A percentile compares a stretch with the other conserved stretches of the same genome.
Conservation (phyloP, 2,888 invertebrate species). For the Philhelius pedissequus region DNA sequence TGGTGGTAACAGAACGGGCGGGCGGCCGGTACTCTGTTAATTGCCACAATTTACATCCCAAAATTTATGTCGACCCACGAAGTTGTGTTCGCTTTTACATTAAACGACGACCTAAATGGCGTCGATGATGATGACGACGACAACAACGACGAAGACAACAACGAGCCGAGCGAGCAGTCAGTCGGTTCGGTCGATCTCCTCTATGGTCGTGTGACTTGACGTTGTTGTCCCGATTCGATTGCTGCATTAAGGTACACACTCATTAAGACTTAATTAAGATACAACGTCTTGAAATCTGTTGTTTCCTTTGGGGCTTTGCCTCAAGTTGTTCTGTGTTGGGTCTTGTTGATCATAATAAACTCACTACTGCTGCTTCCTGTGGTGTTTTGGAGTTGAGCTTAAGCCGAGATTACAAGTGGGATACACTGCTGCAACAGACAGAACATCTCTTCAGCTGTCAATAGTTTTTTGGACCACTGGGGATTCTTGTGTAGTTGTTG, state of each 20-base stretch:
- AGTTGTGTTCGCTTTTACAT: slow-evolving; percentile 48
- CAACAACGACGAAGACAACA: slow-evolving; percentile 36
- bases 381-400: slow-evolving; percentile 37
- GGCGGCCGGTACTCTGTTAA: slow-evolving; percentile 33
- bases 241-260: slow-evolving; percentile 47
- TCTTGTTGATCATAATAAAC: not conserved
- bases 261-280: slow-evolving; percentile 68
- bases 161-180: not conserved
- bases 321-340: slow-evolving; percentile 9
- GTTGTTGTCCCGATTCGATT: slow-evolving; percentile 40
- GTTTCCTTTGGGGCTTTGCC: slow-evolving; percentile 51
- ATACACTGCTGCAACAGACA: not conserved
- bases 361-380: slow-evolving; percentile 21
- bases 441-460: slow-evolving; percentile 44
- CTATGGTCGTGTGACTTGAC: slow-evolving; percentile 45
- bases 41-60: slow-evolving; percentile 65
- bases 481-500: slow-evolving; percentile 37
- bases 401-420: slow-evolving; percentile 38
- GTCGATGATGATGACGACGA: slow-evolving; percentile 27
- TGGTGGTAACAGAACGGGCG: not conserved
- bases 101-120: slow-evolving; percentile 44
- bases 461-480: slow-evolving; percentile 50
- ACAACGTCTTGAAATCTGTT: slow-evolving; percentile 37
- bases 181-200: not conserved
- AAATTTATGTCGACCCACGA: slow-evolving; percentile 67